These are phyloP conservation scores for Campaea margaritaria DNA, from an alignment of 2,888 invertebrate species.

Conservation along the genomic window DNA sequence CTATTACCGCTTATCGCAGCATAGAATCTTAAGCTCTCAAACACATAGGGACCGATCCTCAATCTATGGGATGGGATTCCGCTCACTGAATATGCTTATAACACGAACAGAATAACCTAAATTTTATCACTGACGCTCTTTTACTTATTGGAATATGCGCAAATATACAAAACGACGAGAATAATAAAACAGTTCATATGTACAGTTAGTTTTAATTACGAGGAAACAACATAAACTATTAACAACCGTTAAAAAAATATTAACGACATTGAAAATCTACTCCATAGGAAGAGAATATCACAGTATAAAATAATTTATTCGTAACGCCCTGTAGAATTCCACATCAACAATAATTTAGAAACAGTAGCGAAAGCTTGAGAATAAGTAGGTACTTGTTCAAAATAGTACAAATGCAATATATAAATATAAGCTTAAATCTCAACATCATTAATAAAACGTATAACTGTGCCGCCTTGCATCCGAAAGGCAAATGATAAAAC, in stretches of 20 bases:
- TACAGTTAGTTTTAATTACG: constrained; percentile 52
- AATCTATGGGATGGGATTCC: too few relatives aligned
- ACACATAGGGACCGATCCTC: too few relatives aligned
- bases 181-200: constrained; percentile 39
- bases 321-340: constrained; percentile 43
- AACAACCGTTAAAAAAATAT: constrained; percentile 54
- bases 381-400: neutral
- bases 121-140: too few relatives aligned
- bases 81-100: too few relatives aligned
- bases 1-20: too few relatives aligned
- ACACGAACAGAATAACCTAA: too few relatives aligned
- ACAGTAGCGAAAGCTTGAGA: neutral
- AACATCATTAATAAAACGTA: too few relatives aligned
- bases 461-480: too few relatives aligned
- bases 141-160: too few relatives aligned
- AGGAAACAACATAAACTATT: constrained; percentile 55
- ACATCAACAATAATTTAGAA: constrained; percentile 13
- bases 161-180: constrained; percentile 5
- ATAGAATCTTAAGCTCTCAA: too few relatives aligned
- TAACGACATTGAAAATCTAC: constrained; percentile 57
- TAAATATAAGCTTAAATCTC: too few relatives aligned
- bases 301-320: constrained; percentile 59
- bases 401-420: neutral
- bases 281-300: constrained; percentile 75
- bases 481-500: too few relatives aligned